A percentile compares a stretch with the other conserved stretches of the same genome.
Conservation (phyloP, 2,888 invertebrate genomes). For the Ophraella communa region DNA sequence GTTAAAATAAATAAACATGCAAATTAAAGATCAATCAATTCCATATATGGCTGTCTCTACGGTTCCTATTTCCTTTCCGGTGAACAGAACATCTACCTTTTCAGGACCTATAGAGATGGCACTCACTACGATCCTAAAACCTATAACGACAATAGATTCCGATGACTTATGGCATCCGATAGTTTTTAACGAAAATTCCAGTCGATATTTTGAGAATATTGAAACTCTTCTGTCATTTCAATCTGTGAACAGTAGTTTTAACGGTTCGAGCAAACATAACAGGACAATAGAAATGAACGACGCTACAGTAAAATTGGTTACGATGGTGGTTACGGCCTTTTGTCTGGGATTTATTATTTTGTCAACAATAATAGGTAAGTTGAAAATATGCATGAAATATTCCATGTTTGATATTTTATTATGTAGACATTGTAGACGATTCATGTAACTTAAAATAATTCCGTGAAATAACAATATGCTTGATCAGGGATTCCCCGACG, state of each 20-base stretch:
- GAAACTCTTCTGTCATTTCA: constrained; percentile 33
- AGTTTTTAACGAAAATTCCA: constrained; percentile 47
- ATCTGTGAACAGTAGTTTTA: constrained; percentile 20
- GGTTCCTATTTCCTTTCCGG: constrained; percentile 2
- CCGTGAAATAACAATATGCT: too few relatives aligned
- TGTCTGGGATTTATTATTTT: constrained; percentile 68
- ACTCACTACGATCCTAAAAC: constrained; percentile 28
- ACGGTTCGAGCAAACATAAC: constrained; percentile 39
- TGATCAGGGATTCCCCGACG: too few relatives aligned
- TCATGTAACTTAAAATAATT: too few relatives aligned
- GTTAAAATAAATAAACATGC: constrained; percentile 1
- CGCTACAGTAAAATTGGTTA: constrained; percentile 60
- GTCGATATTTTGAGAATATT: constrained; percentile 41
- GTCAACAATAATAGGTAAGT: constrained; percentile 69
- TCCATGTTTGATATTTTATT: too few relatives aligned
- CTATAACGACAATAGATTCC: constrained; percentile 37
- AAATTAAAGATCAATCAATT: constrained; percentile 9
- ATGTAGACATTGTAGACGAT: too few relatives aligned
- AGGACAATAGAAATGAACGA: constrained; percentile 52
- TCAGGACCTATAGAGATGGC: constrained; percentile 32
- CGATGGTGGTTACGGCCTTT: constrained; percentile 68
- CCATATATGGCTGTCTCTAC: constrained; percentile 1
- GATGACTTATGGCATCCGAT: constrained; percentile 51
- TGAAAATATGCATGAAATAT: background rate
- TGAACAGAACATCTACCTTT: constrained; percentile 26